Percentiles rank a stretch among this genome's conserved stretches.
Conservation (phyloP, 2,113 vertebrate species). For the Rhinopomastus cyanomelas region DNA sequence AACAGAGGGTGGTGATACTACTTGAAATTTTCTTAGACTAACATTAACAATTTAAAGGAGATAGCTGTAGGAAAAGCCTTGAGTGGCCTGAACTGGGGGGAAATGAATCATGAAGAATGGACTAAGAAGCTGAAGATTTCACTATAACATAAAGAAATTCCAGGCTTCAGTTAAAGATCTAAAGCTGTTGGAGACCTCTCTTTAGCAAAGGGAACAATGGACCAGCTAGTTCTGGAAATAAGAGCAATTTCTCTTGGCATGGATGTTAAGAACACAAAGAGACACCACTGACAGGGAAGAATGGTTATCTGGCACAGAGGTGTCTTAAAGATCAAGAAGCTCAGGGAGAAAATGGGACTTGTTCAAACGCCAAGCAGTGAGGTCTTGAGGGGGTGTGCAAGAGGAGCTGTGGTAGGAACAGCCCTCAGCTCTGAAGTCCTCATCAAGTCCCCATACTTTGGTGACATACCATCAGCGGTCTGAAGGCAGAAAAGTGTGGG, state of each 20-base stretch:
- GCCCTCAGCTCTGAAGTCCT: rapidly evolving
- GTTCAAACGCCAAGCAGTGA: background rate
- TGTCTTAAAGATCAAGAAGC: background rate
- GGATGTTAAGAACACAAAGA: background rate
- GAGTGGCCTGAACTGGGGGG: background rate
- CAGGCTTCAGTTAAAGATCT: background rate
- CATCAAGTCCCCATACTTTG: rapidly evolving
- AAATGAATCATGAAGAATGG: background rate
- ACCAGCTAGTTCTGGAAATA: background rate
- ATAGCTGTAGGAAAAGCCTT: background rate
- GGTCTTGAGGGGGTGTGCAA: rapidly evolving
- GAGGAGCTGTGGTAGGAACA: background rate
- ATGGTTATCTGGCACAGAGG: background rate
- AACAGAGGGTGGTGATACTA: background rate
- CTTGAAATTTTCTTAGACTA: background rate
- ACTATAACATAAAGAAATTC: background rate
- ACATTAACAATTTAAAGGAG: background rate
- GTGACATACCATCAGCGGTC: rapidly evolving
- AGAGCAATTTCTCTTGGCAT: background rate
- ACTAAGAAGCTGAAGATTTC: background rate
- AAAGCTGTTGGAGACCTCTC: background rate
- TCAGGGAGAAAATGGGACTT: background rate
- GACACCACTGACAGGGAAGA: background rate
- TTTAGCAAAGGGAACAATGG: background rate
- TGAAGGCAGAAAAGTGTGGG: background rate